Percentiles rank a stretch among this genome's conserved stretches.
Evolutionary conservation across 2,113 vertebrate species (phyloP).

Genomic region (Chaetops frenatus): DNA sequence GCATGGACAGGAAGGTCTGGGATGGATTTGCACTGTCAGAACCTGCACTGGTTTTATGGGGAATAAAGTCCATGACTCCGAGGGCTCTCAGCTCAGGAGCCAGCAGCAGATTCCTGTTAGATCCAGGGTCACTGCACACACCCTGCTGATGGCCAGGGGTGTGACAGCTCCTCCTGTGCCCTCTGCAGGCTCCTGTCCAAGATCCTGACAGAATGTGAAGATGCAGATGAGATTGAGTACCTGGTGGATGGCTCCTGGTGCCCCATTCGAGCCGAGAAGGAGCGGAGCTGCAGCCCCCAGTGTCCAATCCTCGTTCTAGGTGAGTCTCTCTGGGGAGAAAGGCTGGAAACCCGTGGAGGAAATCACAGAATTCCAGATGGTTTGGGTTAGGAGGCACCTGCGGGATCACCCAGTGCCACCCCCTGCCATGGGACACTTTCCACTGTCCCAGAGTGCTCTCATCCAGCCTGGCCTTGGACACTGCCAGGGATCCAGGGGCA

Average conservation of each 20-base stretch:
- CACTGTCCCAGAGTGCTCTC: rapidly evolving
- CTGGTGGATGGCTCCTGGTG: conserved; percentile 94
- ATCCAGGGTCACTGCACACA: not conserved
- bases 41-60: not conserved
- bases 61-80: not conserved
- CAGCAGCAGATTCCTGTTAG: not conserved
- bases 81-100: not conserved
- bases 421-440: not conserved
- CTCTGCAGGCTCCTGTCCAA: conserved; percentile 85
- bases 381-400: not conserved
- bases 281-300: conserved; percentile 88
- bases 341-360: not conserved
- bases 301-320: conserved; percentile 89
- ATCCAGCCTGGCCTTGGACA: not conserved
- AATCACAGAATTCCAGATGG: not conserved
- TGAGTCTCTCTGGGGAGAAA: conserved; percentile 45
- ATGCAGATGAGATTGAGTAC: conserved; percentile 94
- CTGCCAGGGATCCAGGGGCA: not conserved
- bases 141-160: not conserved
- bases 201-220: conserved; percentile 92
- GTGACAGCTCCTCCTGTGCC: not conserved
- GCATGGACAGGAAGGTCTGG: not conserved
- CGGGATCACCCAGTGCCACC: not conserved
- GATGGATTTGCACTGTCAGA: not conserved
- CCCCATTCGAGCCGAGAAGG: conserved; percentile 90